Conservation (phyloP, 1,140 invertebrate species). For the Caenorhabditis tropicalis region DNA sequence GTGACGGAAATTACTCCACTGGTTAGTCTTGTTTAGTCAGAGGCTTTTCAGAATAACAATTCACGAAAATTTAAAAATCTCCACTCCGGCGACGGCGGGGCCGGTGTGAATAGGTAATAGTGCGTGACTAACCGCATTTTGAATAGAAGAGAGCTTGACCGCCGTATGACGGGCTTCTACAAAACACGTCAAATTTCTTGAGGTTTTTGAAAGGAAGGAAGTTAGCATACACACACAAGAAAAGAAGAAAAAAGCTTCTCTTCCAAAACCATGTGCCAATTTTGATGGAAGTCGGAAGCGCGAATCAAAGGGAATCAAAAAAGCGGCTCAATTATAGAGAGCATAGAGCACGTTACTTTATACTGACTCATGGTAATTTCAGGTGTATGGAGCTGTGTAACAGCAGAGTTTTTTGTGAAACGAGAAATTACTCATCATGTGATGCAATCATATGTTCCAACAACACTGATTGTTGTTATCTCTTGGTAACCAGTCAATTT, state of each 20-base stretch:
- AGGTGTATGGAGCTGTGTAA: constrained; percentile 78
- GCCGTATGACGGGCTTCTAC: background rate
- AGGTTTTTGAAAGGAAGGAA: constrained; percentile 21
- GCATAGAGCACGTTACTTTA: background rate
- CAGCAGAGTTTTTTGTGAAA: constrained; percentile 82
- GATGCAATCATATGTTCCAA: constrained; percentile 86
- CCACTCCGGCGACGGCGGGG: background rate
- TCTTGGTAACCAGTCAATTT: constrained; percentile 76
- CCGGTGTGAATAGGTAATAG: constrained; percentile 36
- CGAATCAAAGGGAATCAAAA: constrained; percentile 26
- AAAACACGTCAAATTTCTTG: constrained; percentile 18
- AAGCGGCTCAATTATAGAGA: constrained; percentile 40
- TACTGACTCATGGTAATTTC: constrained; percentile 45
- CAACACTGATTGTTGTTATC: constrained; percentile 83
- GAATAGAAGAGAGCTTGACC: constrained; percentile 20
- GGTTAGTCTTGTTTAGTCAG: constrained; percentile 42
- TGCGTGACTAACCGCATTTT: constrained; percentile 36
- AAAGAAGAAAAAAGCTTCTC: background rate
- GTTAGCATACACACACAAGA: background rate
- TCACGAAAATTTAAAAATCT: constrained; percentile 31
- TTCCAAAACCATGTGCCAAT: background rate
- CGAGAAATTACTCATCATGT: constrained; percentile 86
- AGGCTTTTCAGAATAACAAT: constrained; percentile 34
- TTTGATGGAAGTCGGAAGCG: constrained; percentile 30
- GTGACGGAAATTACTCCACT: constrained; percentile 70